Conservation (phyloP, 2,888 invertebrate genomes). For the Phalangium opilio region DNA sequence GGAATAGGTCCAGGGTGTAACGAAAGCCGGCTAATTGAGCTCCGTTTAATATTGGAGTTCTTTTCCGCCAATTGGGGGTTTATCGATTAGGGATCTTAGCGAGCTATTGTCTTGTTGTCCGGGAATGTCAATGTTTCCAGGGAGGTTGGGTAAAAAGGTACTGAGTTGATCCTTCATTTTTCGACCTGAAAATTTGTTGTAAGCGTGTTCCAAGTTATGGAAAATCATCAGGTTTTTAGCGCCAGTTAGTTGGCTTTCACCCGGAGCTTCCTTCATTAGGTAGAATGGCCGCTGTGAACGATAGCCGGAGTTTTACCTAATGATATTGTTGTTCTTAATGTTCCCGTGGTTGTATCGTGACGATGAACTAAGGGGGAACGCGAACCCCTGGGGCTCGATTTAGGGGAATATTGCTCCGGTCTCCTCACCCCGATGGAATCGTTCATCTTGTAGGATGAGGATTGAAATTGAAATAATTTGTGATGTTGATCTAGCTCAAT, state of each 20-base stretch:
- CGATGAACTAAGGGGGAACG: conserved; percentile 60
- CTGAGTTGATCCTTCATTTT: conserved; percentile 67
- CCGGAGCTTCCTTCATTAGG: conserved; percentile 90
- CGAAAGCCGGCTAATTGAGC: conserved; percentile 83
- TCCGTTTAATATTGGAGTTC: conserved; percentile 71
- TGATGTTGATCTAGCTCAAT: no score
- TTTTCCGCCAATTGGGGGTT: conserved; percentile 73
- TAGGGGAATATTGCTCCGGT: conserved; percentile 20
- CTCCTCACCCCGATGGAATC: conserved; percentile 4
- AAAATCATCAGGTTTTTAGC: conserved; percentile 93
- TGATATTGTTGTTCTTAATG: conserved; percentile 91
- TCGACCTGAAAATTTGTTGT: conserved; percentile 64
- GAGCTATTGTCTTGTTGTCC: conserved; percentile 44
- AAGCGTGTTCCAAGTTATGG: conserved; percentile 91
- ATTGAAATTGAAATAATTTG: no score
- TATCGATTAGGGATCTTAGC: conserved; percentile 53
- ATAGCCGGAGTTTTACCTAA: conserved; percentile 93
- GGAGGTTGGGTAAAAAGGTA: conserved; percentile 84
- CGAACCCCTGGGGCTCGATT: conserved; percentile 21
- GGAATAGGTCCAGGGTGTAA: conserved; percentile 89
- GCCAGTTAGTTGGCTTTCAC: conserved; percentile 81
- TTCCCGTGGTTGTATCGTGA: conserved; percentile 86
- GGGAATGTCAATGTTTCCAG: conserved; percentile 86
- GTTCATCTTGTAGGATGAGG: no score
- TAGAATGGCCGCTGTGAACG: conserved; percentile 83